These are phyloP conservation scores for Acutogordius australiensis DNA, from an alignment of 2,888 invertebrate genomes.

Conservation along the genomic window DNA sequence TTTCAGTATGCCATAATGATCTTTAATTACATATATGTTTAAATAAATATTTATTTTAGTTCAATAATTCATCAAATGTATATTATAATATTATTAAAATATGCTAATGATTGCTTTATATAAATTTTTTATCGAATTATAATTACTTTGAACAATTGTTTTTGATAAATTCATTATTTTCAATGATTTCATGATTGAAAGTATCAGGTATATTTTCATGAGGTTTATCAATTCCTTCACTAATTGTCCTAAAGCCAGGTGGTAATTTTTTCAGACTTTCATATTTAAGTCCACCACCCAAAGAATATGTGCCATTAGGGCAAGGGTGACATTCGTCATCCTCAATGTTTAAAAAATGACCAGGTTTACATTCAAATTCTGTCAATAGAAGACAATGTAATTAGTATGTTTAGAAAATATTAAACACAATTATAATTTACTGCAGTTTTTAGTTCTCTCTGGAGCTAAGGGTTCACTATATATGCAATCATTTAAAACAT, in stretches of 20 bases:
- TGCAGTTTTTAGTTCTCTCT: constrained; percentile 28
- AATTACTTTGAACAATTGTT: constrained; percentile 24
- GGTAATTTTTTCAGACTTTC: constrained; percentile 30
- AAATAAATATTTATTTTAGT: too few species aligned
- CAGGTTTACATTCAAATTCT: constrained; percentile 29
- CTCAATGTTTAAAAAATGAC: constrained; percentile 29
- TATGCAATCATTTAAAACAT: constrained; percentile 21
- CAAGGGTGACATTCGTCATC: constrained; percentile 28
- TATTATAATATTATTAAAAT: background rate
- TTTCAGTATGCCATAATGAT: constrained; percentile 26
- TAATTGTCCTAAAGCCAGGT: constrained; percentile 23
- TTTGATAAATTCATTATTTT: constrained; percentile 16
- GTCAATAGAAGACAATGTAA: background rate
- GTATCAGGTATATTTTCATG: background rate
- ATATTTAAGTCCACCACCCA: constrained; percentile 30
- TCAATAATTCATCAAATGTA: too few species aligned
- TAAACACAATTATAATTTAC: constrained; percentile 22
- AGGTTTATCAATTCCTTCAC: background rate
- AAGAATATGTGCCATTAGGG: constrained; percentile 29
- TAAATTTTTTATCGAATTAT: too few species aligned
- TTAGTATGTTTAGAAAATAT: background rate
- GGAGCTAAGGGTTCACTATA: constrained; percentile 25
- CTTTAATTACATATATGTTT: constrained; percentile 19
- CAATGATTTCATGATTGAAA: too few species aligned
- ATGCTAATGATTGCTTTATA: too few species aligned